phyloP scores from a whole-genome alignment of 2,797 vertebrate species.

The Scolopax rusticola region DNA sequence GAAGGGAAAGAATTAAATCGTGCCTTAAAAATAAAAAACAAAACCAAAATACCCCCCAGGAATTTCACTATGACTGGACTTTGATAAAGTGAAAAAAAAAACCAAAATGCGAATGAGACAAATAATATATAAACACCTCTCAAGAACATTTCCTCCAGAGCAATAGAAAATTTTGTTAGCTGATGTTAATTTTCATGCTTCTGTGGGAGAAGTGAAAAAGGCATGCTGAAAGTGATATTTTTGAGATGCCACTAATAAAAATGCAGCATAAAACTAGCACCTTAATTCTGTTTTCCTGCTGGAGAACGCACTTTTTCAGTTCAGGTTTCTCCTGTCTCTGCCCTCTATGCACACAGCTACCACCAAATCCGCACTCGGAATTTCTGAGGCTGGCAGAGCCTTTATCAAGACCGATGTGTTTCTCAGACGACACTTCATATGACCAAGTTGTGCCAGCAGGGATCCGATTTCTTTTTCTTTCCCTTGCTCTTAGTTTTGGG shows the following conservation, averaged over 20 bases:
- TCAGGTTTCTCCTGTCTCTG: neutral
- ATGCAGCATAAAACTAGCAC: constrained; percentile 62
- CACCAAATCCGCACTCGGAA: neutral
- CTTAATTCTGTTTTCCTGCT: constrained; percentile 26
- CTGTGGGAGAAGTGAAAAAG: constrained; percentile 71
- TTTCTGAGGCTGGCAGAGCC: neutral
- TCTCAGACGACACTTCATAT: neutral
- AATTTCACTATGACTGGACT: neutral
- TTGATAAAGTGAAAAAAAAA: neutral
- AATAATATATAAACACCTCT: neutral
- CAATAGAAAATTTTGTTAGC: constrained; percentile 36
- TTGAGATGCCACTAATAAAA: constrained; percentile 65
- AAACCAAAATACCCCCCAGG: no score
- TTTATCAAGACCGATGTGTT: neutral
- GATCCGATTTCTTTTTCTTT: neutral
- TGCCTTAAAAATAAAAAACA: neutral
- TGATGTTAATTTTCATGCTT: constrained; percentile 64
- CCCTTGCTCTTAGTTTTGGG: neutral
- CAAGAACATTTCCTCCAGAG: constrained; percentile 34
- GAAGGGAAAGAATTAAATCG: neutral
- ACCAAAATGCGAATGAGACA: neutral
- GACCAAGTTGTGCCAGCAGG: neutral
- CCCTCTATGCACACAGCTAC: neutral
- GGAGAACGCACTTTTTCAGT: neutral
- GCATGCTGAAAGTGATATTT: constrained; percentile 64